A percentile compares a stretch with the other conserved stretches of the same genome.
phyloP scores from a whole-genome alignment of 2,888 invertebrate genomes.

The Philopedon plagiatum region DNA sequence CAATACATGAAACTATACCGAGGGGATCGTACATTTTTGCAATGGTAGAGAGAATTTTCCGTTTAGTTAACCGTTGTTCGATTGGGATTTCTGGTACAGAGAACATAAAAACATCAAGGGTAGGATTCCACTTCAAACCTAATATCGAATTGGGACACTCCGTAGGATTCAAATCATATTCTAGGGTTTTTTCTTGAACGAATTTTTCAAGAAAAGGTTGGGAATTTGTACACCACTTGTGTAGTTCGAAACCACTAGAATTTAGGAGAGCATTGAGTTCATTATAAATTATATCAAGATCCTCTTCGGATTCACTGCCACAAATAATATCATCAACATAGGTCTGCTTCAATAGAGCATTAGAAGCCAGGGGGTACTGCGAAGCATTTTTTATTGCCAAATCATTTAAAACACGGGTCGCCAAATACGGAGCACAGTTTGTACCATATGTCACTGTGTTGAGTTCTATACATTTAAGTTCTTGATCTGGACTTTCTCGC shows the following conservation, averaged over 20 bases:
- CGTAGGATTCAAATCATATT: slow-evolving; percentile 27
- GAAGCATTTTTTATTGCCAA: too few relatives aligned
- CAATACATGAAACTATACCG: slow-evolving; percentile 40
- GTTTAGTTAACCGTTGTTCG: slow-evolving; percentile 19
- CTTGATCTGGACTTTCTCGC: background rate
- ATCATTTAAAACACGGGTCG: too few relatives aligned
- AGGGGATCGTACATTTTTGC: slow-evolving; percentile 42
- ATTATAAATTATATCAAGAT: too few relatives aligned
- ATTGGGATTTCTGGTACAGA: slow-evolving; percentile 5
- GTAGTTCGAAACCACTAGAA: slow-evolving; percentile 3
- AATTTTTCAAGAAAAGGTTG: background rate
- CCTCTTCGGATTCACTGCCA: too few relatives aligned
- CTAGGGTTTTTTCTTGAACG: background rate
- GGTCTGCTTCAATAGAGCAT: too few relatives aligned
- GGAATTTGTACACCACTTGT: slow-evolving; percentile 34
- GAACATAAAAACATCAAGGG: slow-evolving; percentile 29
- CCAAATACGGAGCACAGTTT: too few relatives aligned
- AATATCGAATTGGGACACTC: slow-evolving; percentile 28
- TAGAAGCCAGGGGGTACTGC: too few relatives aligned
- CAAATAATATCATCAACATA: too few relatives aligned
- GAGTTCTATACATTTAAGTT: slow-evolving; percentile 32
- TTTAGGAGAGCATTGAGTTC: too few relatives aligned
- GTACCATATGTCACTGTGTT: too few relatives aligned
- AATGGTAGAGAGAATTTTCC: slow-evolving; percentile 28
- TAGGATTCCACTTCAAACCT: slow-evolving; percentile 32